Percentiles rank a stretch among this genome's conserved stretches.
phyloP scores from a whole-genome alignment of 2,797 vertebrate genomes.

The Delichon dasypus region DNA sequence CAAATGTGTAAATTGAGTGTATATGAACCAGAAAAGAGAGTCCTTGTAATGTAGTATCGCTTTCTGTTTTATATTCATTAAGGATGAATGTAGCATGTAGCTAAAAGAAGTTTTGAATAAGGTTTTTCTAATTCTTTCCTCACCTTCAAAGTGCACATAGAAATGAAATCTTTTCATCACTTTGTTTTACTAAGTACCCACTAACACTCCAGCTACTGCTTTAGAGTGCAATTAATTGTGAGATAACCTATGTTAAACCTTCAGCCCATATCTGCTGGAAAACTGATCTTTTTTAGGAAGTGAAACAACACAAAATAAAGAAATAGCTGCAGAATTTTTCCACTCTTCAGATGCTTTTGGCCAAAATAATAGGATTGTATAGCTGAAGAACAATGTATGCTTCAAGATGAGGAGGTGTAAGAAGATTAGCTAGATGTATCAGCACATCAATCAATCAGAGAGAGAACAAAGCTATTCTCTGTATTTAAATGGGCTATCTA shows the following conservation, averaged over 20 bases:
- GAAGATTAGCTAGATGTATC: not conserved
- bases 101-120: slow-evolving; percentile 28
- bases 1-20: not conserved
- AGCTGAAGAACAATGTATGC: not conserved
- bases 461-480: not conserved
- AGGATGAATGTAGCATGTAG: not conserved
- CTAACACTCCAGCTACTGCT: not conserved
- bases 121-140: slow-evolving; percentile 17
- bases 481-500: not conserved
- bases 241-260: slow-evolving; percentile 4
- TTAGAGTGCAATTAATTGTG: slow-evolving; percentile 19
- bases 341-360: not conserved
- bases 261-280: not conserved
- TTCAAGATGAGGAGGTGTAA: not conserved
- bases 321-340: not conserved
- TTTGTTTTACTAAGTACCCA: not conserved
- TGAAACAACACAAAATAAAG: not conserved
- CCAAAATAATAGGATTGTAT: not conserved
- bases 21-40: not conserved
- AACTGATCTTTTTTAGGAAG: not conserved
- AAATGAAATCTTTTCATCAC: slow-evolving; percentile 27
- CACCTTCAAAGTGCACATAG: not conserved
- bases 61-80: slow-evolving; percentile 17
- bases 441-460: not conserved
- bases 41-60: not conserved